Evolutionary conservation across 2,888 invertebrate genomes (phyloP).

Genomic region (Lasioglossum calceatum): DNA sequence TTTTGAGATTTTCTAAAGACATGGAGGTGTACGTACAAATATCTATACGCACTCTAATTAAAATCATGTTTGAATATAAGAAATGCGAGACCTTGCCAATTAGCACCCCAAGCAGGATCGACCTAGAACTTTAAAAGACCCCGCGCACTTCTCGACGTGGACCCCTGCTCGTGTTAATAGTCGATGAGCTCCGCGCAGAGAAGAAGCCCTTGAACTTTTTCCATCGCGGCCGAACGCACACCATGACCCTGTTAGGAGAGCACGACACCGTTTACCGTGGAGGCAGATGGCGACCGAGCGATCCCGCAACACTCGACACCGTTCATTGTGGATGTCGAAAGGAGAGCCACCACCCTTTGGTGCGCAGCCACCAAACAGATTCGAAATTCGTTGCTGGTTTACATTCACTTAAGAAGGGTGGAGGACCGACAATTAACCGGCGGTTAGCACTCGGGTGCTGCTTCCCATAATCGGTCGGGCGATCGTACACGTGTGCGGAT

Average conservation of each 20-base stretch:
- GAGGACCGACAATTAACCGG: constrained; percentile 48
- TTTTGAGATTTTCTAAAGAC: no score
- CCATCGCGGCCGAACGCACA: not conserved
- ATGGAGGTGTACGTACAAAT: no score
- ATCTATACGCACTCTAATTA: no score
- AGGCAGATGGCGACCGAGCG: constrained; percentile 67
- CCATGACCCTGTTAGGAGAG: constrained; percentile 16
- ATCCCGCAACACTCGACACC: constrained; percentile 57
- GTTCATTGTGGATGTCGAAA: constrained; percentile 55
- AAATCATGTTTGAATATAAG: not conserved
- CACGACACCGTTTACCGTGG: constrained; percentile 33
- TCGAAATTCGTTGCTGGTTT: constrained; percentile 46
- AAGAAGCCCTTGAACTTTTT: constrained; percentile 56
- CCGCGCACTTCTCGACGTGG: not conserved
- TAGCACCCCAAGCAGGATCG: not conserved
- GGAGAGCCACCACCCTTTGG: constrained; percentile 16
- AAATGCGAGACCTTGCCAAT: not conserved
- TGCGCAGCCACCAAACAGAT: constrained; percentile 26
- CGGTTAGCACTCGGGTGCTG: constrained; percentile 26
- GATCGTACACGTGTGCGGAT: constrained; percentile 20
- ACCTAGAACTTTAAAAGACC: not conserved
- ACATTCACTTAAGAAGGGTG: constrained; percentile 29
- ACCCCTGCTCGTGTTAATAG: constrained; percentile 46
- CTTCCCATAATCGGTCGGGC: constrained; percentile 27
- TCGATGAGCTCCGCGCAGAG: constrained; percentile 36